Evolutionary conservation across 2,113 vertebrate species (phyloP).

Genomic region (Scortum barcoo): DNA sequence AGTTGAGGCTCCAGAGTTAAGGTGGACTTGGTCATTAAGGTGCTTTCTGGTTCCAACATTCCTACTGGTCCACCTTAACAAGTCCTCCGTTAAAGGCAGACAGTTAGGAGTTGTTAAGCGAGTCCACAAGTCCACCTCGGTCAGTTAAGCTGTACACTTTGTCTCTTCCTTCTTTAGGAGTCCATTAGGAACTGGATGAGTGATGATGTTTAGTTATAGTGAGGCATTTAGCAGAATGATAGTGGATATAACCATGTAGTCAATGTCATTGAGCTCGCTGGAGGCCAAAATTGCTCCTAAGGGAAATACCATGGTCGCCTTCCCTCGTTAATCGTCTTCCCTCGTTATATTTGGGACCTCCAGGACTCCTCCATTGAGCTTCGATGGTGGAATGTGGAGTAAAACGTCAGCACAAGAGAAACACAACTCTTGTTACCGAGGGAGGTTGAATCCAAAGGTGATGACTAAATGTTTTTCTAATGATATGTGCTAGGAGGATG

Average conservation of each 20-base stretch:
- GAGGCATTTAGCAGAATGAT: slow-evolving; percentile 42
- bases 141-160: slow-evolving; percentile 62
- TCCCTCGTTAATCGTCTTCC: background rate
- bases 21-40: slow-evolving; percentile 57
- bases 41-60: slow-evolving; percentile 54
- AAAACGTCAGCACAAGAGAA: slow-evolving; percentile 23
- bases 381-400: slow-evolving; percentile 37
- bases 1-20: slow-evolving; percentile 34
- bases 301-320: slow-evolving; percentile 9
- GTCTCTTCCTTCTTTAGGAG: slow-evolving; percentile 40
- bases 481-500: slow-evolving; percentile 28
- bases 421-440: background rate
- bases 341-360: slow-evolving; percentile 20
- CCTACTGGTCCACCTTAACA: slow-evolving; percentile 25
- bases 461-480: background rate
- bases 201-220: slow-evolving; percentile 10
- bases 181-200: slow-evolving; percentile 29
- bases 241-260: slow-evolving; percentile 21
- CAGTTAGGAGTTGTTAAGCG: slow-evolving; percentile 3
- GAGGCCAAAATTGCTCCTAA: slow-evolving; percentile 27
- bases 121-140: slow-evolving; percentile 15
- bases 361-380: slow-evolving; percentile 50
- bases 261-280: slow-evolving; percentile 50
- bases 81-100: slow-evolving; percentile 29
- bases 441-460: slow-evolving; percentile 4